phyloP scores from a whole-genome alignment of 2,888 invertebrate genomes.

The Ochropleura plecta region DNA sequence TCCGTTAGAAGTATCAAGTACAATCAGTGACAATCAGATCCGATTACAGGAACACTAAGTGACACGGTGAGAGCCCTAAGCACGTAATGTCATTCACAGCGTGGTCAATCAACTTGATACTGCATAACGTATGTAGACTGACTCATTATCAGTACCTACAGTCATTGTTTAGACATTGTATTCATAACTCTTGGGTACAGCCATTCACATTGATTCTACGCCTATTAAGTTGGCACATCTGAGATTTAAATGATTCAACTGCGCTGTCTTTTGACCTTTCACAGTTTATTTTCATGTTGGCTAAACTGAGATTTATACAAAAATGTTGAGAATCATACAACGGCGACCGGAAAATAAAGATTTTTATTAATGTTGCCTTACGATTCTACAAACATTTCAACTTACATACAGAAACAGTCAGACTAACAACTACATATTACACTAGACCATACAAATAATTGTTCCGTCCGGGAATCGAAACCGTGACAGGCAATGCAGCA shows the following conservation, averaged over 20 bases:
- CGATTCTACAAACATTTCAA: too few species aligned
- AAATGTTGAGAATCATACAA: not conserved
- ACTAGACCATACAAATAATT: too few species aligned
- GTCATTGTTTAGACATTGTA: conserved; percentile 61
- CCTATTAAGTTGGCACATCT: not conserved
- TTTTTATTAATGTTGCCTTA: too few species aligned
- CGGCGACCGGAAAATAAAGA: too few species aligned
- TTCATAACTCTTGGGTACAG: conserved; percentile 49
- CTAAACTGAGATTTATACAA: not conserved
- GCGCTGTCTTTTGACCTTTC: not conserved
- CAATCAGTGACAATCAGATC: conserved; percentile 45
- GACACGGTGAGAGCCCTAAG: conserved; percentile 43
- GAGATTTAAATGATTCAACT: not conserved
- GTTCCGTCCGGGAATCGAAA: too few species aligned
- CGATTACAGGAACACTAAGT: conserved; percentile 41
- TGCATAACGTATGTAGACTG: conserved; percentile 56
- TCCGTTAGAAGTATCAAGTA: conserved; percentile 29
- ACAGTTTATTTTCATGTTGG: not conserved
- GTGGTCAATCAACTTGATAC: conserved; percentile 65
- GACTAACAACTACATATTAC: too few species aligned
- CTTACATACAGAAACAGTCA: too few species aligned
- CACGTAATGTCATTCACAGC: conserved; percentile 62
- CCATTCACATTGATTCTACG: not conserved
- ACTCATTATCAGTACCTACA: conserved; percentile 53
- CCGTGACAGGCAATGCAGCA: too few species aligned